Conservation (phyloP, 2,797 vertebrate species). For the Chelmon rostratus region DNA sequence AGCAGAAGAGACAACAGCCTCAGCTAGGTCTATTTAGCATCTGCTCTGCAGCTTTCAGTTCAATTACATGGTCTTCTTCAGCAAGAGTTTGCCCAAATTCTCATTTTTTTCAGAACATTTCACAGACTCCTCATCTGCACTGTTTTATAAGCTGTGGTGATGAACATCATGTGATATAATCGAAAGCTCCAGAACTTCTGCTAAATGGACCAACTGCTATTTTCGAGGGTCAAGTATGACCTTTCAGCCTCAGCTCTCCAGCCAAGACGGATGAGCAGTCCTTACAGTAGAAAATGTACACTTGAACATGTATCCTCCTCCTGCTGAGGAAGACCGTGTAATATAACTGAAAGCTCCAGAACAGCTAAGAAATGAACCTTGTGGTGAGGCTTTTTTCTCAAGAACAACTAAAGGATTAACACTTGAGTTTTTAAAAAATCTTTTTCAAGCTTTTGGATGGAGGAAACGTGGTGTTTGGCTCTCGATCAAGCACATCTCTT, state of each 20-base stretch:
- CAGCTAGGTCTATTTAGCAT: neutral
- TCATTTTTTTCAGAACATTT: neutral
- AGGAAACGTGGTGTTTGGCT: neutral
- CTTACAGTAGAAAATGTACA: neutral
- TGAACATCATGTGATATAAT: neutral
- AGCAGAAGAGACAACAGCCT: neutral
- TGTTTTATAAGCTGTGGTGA: neutral
- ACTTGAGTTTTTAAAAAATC: neutral
- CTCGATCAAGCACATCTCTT: conserved; percentile 42
- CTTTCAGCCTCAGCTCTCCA: neutral
- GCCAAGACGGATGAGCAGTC: neutral
- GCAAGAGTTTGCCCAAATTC: neutral
- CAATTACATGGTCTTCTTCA: neutral
- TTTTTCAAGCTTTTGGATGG: neutral
- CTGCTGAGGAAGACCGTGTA: neutral
- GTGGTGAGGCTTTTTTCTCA: neutral
- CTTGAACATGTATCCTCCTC: neutral
- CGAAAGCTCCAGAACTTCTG: neutral
- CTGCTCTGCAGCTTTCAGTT: neutral
- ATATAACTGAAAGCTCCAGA: neutral
- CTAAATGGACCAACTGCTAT: neutral
- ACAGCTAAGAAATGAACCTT: neutral
- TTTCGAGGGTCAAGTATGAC: neutral
- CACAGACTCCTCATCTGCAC: neutral
- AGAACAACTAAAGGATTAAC: neutral